Evolutionary conservation across 2,113 vertebrate species (phyloP).

Genomic region (Enhydra lutris): DNA sequence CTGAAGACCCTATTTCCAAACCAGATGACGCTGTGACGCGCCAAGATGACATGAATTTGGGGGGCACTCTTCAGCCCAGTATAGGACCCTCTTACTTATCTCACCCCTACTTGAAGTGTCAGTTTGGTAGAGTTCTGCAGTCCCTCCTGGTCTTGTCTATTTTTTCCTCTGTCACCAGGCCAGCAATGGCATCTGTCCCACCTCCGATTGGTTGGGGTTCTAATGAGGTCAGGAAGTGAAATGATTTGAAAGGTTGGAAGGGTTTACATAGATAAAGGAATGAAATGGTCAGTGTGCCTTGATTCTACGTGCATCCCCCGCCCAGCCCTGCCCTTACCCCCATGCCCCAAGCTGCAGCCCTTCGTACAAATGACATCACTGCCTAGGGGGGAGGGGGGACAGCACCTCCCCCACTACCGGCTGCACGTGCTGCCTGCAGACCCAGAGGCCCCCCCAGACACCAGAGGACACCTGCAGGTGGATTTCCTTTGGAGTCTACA

Average conservation of each 20-base stretch:
- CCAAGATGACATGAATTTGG: not conserved
- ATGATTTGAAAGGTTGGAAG: not conserved
- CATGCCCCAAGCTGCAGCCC: not conserved
- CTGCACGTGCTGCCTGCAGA: not conserved
- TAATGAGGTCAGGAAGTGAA: not conserved
- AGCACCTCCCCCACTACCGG: too few species aligned
- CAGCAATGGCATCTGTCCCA: not conserved
- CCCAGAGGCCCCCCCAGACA: not conserved
- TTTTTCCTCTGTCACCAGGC: not conserved
- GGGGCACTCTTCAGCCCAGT: fast-evolving
- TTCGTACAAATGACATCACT: not conserved
- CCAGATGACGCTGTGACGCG: not conserved
- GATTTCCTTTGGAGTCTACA: not conserved
- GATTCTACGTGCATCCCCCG: not conserved
- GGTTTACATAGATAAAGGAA: not conserved
- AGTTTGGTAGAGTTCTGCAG: not conserved
- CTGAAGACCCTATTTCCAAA: not conserved
- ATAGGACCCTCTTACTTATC: not conserved
- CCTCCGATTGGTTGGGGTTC: not conserved
- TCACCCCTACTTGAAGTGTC: not conserved
- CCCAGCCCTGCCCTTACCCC: not conserved
- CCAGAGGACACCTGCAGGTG: not conserved
- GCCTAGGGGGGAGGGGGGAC: not conserved
- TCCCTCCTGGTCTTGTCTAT: not conserved
- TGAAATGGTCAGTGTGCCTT: fast-evolving